Evolutionary conservation across 2,113 vertebrate species (phyloP).

Genomic region (Tachysurus fulvidraco): DNA sequence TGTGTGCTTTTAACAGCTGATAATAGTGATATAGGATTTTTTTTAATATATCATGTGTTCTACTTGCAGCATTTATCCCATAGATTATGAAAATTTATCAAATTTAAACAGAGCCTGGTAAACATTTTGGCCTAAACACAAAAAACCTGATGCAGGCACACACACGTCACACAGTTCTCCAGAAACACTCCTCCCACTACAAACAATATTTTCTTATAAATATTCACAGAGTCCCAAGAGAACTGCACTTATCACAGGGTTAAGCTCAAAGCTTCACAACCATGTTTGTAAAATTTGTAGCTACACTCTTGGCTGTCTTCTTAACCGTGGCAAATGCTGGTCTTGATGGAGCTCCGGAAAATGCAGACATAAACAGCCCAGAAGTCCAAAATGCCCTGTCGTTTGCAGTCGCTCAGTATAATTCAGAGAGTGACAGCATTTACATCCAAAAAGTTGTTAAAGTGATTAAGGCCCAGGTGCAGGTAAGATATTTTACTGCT

Average conservation of each 20-base stretch:
- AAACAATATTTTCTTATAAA: not conserved
- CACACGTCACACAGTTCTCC: not conserved
- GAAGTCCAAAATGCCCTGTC: conserved; percentile 64
- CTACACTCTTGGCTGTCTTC: conserved; percentile 40
- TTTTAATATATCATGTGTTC: too few species aligned
- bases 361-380: not conserved
- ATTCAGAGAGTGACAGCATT: conserved; percentile 74
- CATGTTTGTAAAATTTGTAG: conserved; percentile 39
- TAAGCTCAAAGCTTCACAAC: too few species aligned
- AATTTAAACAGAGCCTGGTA: not conserved
- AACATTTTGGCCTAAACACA: not conserved
- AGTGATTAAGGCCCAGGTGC: conserved; percentile 65
- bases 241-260: not conserved
- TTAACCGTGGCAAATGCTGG: not conserved
- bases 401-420: conserved; percentile 79
- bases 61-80: not conserved
- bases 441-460: conserved; percentile 64
- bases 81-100: not conserved
- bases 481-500: conserved; percentile 69
- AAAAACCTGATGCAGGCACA: not conserved
- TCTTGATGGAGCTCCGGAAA: rapidly evolving
- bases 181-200: not conserved
- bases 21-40: too few species aligned
- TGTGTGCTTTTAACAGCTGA: too few species aligned
- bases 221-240: not conserved